Percentiles rank a stretch among this genome's conserved stretches.
phyloP scores from a whole-genome alignment of 2,113 vertebrate species.

The Bubo scandiacus region DNA sequence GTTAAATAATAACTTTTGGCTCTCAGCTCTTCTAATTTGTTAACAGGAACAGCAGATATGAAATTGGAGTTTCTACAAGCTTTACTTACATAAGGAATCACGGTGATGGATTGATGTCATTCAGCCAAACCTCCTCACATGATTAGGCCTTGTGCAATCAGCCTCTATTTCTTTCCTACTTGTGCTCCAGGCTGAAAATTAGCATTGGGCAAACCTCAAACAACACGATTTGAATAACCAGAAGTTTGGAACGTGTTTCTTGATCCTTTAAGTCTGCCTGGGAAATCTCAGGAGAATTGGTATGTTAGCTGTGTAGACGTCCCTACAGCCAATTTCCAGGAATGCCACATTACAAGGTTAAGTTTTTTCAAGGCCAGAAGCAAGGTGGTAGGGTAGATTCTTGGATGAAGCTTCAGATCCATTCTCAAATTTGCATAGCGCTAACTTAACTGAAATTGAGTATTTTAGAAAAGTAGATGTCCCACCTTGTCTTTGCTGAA shows the following conservation, averaged over 20 bases:
- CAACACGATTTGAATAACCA: background rate
- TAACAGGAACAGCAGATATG: background rate
- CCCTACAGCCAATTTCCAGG: background rate
- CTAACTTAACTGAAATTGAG: background rate
- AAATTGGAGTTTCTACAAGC: background rate
- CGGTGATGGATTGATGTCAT: background rate
- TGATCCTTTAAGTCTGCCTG: background rate
- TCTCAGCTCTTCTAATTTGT: background rate
- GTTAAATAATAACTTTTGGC: background rate
- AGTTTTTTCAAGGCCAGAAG: background rate
- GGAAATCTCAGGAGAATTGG: background rate
- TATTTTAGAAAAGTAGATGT: background rate
- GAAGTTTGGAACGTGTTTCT: background rate
- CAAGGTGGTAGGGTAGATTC: background rate
- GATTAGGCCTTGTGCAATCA: background rate
- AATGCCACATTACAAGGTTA: accelerated
- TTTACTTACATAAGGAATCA: background rate
- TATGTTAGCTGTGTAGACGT: background rate
- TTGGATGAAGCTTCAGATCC: background rate
- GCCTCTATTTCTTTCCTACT: background rate
- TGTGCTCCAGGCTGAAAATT: background rate
- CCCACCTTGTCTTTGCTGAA: background rate
- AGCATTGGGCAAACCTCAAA: background rate
- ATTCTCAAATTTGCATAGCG: background rate
- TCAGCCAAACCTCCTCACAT: background rate